Evolutionary conservation across 2,113 vertebrate species (phyloP).

Genomic region (Peromyscus polionotus): DNA sequence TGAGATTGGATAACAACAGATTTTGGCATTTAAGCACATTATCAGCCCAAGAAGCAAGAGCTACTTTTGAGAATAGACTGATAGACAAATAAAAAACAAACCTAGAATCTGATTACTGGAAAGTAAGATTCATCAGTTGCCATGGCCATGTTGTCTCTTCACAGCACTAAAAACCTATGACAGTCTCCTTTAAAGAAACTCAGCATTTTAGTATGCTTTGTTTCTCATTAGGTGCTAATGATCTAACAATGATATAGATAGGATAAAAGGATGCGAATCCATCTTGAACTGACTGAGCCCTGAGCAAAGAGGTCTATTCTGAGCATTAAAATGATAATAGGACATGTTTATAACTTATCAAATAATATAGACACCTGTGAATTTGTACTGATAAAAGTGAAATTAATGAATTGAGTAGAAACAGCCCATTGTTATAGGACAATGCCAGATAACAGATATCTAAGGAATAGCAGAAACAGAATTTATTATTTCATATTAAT

Average conservation of each 20-base stretch:
- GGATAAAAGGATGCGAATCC: neutral
- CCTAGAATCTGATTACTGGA: neutral
- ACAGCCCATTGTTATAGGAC: neutral
- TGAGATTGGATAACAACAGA: neutral
- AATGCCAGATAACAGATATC: neutral
- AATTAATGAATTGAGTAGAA: slow-evolving; percentile 17
- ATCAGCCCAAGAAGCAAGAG: neutral
- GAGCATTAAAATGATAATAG: neutral
- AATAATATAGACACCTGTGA: neutral
- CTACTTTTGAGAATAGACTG: neutral
- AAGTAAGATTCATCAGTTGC: slow-evolving; percentile 1
- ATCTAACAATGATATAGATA: neutral
- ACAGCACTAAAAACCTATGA: too few species aligned
- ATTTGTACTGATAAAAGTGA: neutral
- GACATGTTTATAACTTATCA: neutral
- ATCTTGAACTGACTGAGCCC: neutral
- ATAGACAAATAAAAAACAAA: neutral
- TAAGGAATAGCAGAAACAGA: neutral
- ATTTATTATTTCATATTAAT: neutral
- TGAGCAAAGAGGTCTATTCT: neutral
- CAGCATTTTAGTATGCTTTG: too few species aligned
- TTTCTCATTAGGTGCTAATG: neutral
- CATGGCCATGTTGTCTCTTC: too few species aligned
- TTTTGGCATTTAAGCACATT: neutral
- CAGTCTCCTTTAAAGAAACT: too few species aligned